Conservation (phyloP, 2,797 vertebrate species). For the Danio albolineatus region DNA sequence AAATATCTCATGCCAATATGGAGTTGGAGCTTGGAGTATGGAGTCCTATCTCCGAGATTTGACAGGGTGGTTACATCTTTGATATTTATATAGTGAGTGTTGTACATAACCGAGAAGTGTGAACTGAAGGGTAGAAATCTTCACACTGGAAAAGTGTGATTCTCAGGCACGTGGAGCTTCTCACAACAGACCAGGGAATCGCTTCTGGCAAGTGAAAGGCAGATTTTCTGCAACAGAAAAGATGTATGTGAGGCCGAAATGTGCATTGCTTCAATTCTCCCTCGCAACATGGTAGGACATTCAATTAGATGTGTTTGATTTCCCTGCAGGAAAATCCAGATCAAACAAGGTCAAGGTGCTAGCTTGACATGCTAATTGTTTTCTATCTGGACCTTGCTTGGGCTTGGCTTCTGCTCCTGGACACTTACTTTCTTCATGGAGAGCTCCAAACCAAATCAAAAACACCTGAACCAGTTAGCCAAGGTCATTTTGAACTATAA, state of each 20-base stretch:
- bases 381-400: not conserved
- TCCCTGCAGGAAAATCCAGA: not conserved
- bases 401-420: not conserved
- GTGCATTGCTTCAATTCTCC: slow-evolving; percentile 5
- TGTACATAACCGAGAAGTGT: slow-evolving; percentile 31
- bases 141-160: slow-evolving; percentile 34
- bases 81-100: slow-evolving; percentile 33
- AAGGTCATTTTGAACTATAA: not conserved
- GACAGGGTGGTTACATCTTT: not conserved
- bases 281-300: not conserved
- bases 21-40: no score
- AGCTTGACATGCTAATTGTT: not conserved
- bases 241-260: not conserved
- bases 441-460: not conserved
- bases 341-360: not conserved
- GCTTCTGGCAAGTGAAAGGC: not conserved
- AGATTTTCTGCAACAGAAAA: not conserved
- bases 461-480: no score
- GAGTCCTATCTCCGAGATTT: not conserved
- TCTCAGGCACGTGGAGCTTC: slow-evolving; percentile 16
- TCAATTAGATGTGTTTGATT: not conserved
- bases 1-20: not conserved
- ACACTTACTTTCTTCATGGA: not conserved
- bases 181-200: not conserved
- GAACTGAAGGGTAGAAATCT: slow-evolving; percentile 29